Percentiles rank a stretch among this genome's conserved stretches.
Conservation (phyloP, 2,888 invertebrate genomes). For the Galerucella nymphaeae region DNA sequence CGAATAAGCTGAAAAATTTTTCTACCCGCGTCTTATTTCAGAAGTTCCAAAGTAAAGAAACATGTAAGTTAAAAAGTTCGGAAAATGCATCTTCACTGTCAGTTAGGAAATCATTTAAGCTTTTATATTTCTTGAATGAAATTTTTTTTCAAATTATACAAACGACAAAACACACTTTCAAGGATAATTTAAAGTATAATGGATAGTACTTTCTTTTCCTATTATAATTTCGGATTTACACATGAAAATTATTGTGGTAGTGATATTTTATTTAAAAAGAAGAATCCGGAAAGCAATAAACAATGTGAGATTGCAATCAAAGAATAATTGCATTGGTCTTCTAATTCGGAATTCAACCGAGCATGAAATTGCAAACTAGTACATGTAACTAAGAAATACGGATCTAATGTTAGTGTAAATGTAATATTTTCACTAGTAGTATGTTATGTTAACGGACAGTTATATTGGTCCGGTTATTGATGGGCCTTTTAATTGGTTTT, state of each 20-base stretch:
- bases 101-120: constrained; percentile 13
- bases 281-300: constrained; percentile 32
- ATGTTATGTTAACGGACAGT: constrained; percentile 58
- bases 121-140: constrained; percentile 1
- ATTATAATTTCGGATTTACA: too few species aligned
- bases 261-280: too few species aligned
- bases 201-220: too few species aligned
- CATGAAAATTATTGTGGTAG: too few species aligned
- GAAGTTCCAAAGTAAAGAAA: constrained; percentile 51
- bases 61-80: constrained; percentile 48
- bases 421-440: constrained; percentile 58
- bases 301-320: constrained; percentile 47
- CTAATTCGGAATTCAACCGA: constrained; percentile 53
- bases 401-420: constrained; percentile 59
- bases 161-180: constrained; percentile 8
- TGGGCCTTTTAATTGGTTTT: constrained; percentile 59
- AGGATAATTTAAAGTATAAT: too few species aligned
- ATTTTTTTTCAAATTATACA: too few species aligned
- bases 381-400: constrained; percentile 59
- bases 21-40: constrained; percentile 48
- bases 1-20: constrained; percentile 46
- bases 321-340: constrained; percentile 53
- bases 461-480: constrained; percentile 60
- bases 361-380: constrained; percentile 58
- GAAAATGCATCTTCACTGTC: constrained; percentile 34